phyloP scores from a whole-genome alignment of 2,797 vertebrate species.

The Lerista edwardsae region DNA sequence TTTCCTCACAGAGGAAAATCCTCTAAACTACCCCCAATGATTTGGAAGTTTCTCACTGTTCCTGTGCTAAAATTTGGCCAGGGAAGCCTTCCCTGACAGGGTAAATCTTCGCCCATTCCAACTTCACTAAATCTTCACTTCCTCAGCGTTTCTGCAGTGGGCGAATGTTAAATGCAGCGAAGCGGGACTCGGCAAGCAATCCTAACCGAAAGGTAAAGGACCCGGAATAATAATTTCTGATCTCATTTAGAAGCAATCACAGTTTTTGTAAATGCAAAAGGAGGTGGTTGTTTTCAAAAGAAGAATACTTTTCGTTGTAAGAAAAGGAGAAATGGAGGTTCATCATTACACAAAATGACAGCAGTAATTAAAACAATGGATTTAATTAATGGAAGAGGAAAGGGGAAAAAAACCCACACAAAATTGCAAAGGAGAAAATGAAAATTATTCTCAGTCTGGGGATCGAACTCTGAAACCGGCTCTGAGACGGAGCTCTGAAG shows the following conservation, averaged over 20 bases:
- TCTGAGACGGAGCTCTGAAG: accelerated
- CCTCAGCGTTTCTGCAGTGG: background rate
- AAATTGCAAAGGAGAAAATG: background rate
- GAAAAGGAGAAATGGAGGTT: background rate
- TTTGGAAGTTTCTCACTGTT: too few relatives aligned
- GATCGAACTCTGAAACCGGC: accelerated
- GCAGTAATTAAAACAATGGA: background rate
- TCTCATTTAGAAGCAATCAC: background rate
- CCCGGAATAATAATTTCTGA: background rate
- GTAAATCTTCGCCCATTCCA: too few relatives aligned
- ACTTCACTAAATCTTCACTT: too few relatives aligned
- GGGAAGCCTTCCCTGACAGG: too few relatives aligned
- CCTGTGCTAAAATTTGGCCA: too few relatives aligned
- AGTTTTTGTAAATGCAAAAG: background rate
- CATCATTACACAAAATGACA: background rate
- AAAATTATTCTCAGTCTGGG: background rate
- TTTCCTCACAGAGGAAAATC: too few relatives aligned
- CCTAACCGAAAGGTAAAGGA: background rate
- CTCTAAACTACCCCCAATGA: too few relatives aligned
- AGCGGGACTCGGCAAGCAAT: background rate
- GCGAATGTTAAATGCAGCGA: background rate
- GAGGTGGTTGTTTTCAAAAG: background rate
- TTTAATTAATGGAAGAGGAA: too few relatives aligned
- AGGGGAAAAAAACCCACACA: too few relatives aligned
- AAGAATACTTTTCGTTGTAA: background rate